Conservation (phyloP, 2,797 vertebrate species). For the Onychomys torridus region DNA sequence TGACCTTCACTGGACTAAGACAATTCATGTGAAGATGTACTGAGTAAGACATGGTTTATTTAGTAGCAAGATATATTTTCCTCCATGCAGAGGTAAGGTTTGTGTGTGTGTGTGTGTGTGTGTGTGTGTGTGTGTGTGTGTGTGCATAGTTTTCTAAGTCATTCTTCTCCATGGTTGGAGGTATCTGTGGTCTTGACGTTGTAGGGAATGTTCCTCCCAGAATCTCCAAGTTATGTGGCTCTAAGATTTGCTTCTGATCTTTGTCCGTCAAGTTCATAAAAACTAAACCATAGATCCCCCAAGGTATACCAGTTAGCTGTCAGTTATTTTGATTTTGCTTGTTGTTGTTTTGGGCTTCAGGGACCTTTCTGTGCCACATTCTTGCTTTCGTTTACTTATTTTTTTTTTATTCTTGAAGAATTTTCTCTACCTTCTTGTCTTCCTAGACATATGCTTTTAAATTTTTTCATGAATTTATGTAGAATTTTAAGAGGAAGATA, state of each 20-base stretch:
- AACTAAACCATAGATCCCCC: neutral
- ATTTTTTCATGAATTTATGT: neutral
- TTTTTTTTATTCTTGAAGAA: neutral
- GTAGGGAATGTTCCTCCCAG: neutral
- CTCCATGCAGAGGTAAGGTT: neutral
- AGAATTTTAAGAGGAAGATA: constrained; percentile 15
- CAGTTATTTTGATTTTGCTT: constrained; percentile 29
- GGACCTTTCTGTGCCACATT: neutral
- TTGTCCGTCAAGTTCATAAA: neutral
- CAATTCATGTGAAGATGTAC: neutral
- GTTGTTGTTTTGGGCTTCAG: constrained; percentile 20
- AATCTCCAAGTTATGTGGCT: neutral
- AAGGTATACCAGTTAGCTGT: neutral
- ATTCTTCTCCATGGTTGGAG: neutral
- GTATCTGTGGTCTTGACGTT: neutral
- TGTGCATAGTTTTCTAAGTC: neutral
- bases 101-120: no score
- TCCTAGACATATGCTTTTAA: neutral
- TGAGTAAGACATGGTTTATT: neutral
- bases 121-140: no score
- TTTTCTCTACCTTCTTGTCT: neutral
- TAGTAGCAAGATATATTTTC: neutral
- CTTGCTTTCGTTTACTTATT: neutral
- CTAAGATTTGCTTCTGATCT: neutral
- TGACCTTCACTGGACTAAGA: neutral